Percentiles rank a stretch among this genome's conserved stretches.
Conservation (phyloP, 2,113 vertebrate species). For the human (Homo sapiens) region DNA sequence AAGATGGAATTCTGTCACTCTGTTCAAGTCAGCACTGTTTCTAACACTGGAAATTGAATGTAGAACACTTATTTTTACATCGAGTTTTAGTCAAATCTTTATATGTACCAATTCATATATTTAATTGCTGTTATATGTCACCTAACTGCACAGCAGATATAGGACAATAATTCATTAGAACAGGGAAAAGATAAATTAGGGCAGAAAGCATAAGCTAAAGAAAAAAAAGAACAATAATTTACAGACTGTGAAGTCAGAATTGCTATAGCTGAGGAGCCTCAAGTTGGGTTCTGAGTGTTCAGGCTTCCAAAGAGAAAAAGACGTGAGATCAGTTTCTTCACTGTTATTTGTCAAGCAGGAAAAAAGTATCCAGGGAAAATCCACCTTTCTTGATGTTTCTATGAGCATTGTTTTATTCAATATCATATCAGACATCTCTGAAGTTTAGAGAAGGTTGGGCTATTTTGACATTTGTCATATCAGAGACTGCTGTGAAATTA, state of each 20-base stretch:
- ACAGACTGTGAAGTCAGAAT: background rate
- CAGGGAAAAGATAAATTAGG: background rate
- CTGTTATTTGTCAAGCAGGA: background rate
- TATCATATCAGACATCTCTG: background rate
- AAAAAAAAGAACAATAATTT: background rate
- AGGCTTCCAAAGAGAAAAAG: background rate
- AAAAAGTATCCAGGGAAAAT: background rate
- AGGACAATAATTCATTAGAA: slow-evolving; percentile 30
- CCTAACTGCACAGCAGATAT: background rate
- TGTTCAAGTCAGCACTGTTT: background rate
- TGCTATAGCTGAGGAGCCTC: background rate
- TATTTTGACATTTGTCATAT: background rate
- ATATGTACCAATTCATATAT: background rate
- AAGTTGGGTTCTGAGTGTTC: background rate
- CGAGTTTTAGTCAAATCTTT: background rate
- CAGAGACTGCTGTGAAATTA: background rate
- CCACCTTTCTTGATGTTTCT: background rate
- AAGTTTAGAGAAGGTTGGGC: background rate
- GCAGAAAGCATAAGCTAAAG: background rate
- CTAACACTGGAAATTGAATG: background rate
- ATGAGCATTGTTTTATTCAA: background rate
- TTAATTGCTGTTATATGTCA: background rate
- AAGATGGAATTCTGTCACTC: background rate
- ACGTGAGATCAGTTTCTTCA: background rate
- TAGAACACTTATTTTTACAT: background rate